Conservation (phyloP, 2,113 vertebrate species). For the Neoarius graeffei region DNA sequence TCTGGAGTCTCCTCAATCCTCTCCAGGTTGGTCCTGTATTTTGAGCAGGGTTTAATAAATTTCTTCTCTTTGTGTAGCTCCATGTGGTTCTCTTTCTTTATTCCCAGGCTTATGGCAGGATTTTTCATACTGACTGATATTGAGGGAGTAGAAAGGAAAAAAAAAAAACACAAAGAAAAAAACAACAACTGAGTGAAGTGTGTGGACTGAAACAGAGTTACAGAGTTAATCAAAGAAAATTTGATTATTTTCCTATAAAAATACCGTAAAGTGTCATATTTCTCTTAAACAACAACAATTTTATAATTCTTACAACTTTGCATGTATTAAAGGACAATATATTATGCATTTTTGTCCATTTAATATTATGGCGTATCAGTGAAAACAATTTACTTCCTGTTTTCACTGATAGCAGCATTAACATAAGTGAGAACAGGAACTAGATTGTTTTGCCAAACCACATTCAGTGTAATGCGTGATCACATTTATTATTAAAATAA, state of each 20-base stretch:
- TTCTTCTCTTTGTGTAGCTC: background rate
- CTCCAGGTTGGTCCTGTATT: conserved; percentile 4
- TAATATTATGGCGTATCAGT: too few relatives aligned
- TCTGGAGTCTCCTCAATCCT: background rate
- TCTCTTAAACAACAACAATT: too few relatives aligned
- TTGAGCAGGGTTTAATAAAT: conserved; percentile 46
- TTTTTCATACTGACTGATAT: background rate
- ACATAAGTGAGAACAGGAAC: too few relatives aligned
- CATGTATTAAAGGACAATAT: too few relatives aligned
- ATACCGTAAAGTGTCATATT: too few relatives aligned
- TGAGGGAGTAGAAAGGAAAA: background rate
- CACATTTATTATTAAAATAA: too few relatives aligned
- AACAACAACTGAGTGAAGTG: background rate
- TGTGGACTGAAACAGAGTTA: background rate
- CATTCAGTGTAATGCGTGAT: too few relatives aligned
- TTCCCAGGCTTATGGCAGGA: conserved; percentile 43
- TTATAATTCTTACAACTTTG: background rate
- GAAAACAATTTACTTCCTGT: too few relatives aligned
- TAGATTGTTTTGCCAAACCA: too few relatives aligned
- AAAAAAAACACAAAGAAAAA: background rate
- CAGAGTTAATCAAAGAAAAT: too few relatives aligned
- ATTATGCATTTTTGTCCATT: too few relatives aligned
- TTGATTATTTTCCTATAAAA: background rate
- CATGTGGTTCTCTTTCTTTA: conserved; percentile 42
- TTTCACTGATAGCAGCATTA: too few relatives aligned